phyloP scores from a whole-genome alignment of 64 coral and sea anemone genomes.

The Cladopsammia gracilis region DNA sequence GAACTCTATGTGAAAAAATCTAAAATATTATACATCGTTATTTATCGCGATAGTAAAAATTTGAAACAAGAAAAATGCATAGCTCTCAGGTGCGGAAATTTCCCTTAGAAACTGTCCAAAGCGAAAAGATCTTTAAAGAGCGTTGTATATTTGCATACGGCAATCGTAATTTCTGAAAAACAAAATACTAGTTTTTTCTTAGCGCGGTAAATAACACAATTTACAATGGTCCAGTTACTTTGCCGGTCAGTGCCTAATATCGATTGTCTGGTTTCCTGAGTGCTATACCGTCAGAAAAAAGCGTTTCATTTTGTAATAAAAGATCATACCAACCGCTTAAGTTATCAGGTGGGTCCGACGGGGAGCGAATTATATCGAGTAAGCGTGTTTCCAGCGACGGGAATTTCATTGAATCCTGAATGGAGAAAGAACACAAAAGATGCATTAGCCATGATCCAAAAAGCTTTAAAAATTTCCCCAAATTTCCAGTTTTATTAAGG shows the following conservation, averaged over 20 bases:
- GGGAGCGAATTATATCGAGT: conserved; percentile 94
- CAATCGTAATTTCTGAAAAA: conserved; percentile 27
- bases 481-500: conserved; percentile 50
- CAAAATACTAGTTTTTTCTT: conserved; percentile 20
- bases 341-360: conserved; percentile 94
- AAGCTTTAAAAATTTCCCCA: conserved; percentile 17
- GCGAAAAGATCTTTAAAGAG: conserved; percentile 11
- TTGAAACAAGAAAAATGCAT: neutral
- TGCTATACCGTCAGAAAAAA: neutral
- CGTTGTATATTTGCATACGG: conserved; percentile 14
- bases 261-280: neutral
- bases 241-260: neutral
- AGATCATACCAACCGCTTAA: conserved; percentile 81
- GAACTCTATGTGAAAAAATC: conserved; percentile 2
- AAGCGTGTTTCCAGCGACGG: conserved; percentile 93
- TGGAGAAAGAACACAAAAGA: conserved; percentile 38
- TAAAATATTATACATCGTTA: conserved; percentile 37
- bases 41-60: neutral
- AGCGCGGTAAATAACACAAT: neutral
- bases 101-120: conserved; percentile 65
- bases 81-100: conserved; percentile 37
- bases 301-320: conserved; percentile 58
- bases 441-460: conserved; percentile 21
- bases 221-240: conserved; percentile 4
- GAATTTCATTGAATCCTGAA: conserved; percentile 96